Evolutionary conservation across 2,113 vertebrate genomes (phyloP).

Genomic region (Spheniscus mendiculus): DNA sequence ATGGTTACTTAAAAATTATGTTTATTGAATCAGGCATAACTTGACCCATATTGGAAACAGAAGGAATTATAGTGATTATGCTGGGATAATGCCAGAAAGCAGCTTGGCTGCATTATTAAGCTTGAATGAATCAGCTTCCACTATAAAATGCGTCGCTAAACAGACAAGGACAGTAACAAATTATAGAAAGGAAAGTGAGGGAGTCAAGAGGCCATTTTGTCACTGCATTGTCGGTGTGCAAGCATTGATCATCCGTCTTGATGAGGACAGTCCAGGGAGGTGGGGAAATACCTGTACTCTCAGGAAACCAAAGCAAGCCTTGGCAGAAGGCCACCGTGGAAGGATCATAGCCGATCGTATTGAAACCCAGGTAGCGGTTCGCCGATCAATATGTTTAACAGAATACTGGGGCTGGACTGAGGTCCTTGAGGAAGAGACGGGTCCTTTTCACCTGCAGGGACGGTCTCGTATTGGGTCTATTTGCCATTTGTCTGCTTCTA

Average conservation of each 20-base stretch:
- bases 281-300: background rate
- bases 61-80: slow-evolving; percentile 48
- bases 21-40: slow-evolving; percentile 42
- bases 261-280: background rate
- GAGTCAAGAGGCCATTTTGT: background rate
- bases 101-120: slow-evolving; percentile 33
- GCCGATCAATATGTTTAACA: background rate
- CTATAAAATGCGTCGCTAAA: background rate
- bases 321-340: background rate
- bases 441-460: background rate
- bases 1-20: slow-evolving; percentile 38
- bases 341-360: background rate
- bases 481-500: background rate
- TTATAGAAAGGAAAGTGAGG: background rate
- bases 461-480: fast-evolving
- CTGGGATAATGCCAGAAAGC: slow-evolving; percentile 43
- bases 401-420: background rate
- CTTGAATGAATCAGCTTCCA: slow-evolving; percentile 7
- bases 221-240: background rate
- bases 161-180: slow-evolving; percentile 23
- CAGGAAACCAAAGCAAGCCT: background rate
- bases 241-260: background rate
- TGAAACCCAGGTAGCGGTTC: background rate
- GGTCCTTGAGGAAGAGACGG: background rate
- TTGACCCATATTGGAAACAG: slow-evolving; percentile 39